phyloP scores from a whole-genome alignment of 2,113 vertebrate genomes.

The Oncorhynchus tshawytscha region DNA sequence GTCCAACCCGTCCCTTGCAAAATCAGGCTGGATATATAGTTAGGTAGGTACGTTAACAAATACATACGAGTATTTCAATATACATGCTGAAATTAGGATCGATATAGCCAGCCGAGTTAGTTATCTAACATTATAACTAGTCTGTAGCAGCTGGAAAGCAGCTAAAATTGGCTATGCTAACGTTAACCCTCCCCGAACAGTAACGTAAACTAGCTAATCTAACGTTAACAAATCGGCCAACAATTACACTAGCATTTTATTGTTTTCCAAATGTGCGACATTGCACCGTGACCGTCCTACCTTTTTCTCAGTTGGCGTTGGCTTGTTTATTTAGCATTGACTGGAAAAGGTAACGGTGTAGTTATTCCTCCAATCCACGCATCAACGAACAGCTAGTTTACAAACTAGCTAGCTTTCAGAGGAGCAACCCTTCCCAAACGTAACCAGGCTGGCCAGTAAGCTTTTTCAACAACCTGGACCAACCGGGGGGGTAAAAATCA shows the following conservation, averaged over 20 bases:
- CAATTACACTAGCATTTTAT: constrained; percentile 25
- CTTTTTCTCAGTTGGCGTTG: constrained; percentile 67
- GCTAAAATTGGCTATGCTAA: background rate
- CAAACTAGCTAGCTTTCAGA: constrained; percentile 70
- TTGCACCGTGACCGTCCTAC: constrained; percentile 51
- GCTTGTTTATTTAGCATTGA: constrained; percentile 77
- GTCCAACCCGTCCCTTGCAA: background rate
- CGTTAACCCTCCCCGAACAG: constrained; percentile 64
- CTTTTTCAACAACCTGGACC: constrained; percentile 61
- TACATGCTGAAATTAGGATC: too few relatives aligned
- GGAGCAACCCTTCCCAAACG: constrained; percentile 72
- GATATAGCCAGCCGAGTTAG: too few relatives aligned
- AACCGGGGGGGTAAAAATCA: constrained; percentile 57
- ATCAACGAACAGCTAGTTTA: constrained; percentile 76
- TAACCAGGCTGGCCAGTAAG: constrained; percentile 58
- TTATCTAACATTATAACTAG: too few relatives aligned
- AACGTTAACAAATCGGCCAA: constrained; percentile 1
- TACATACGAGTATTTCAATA: too few relatives aligned
- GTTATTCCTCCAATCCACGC: constrained; percentile 67
- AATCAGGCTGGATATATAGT: too few relatives aligned
- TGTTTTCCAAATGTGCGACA: background rate
- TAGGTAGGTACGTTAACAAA: too few relatives aligned
- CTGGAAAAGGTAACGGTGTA: constrained; percentile 65
- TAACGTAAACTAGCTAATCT: constrained; percentile 23
- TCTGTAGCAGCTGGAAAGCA: background rate